Conservation (phyloP, 2,797 vertebrate species). For the Huso huso region DNA sequence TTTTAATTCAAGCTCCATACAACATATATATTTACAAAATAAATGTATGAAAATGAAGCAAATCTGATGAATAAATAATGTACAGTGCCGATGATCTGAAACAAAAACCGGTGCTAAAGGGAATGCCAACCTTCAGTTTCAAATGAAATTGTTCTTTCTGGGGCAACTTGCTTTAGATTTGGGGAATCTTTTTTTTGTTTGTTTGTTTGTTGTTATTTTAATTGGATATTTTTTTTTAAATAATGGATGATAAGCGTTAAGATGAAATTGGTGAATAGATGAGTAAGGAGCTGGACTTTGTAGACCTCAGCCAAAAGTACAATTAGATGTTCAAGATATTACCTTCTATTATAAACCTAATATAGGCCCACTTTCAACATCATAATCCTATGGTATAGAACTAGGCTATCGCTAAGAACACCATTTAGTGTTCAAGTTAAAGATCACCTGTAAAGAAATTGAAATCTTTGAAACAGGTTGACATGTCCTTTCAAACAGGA, state of each 20-base stretch:
- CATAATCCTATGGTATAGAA: slow-evolving; percentile 37
- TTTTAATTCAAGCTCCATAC: slow-evolving; percentile 96
- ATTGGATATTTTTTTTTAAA: slow-evolving; percentile 32
- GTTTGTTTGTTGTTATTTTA: neutral
- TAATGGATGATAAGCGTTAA: slow-evolving; percentile 54
- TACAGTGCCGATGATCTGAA: slow-evolving; percentile 76
- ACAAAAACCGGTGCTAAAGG: slow-evolving; percentile 34
- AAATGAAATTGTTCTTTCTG: slow-evolving; percentile 41
- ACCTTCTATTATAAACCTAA: slow-evolving; percentile 62
- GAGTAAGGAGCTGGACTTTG: slow-evolving; percentile 32
- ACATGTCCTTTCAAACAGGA: slow-evolving; percentile 45
- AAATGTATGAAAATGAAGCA: slow-evolving; percentile 85
- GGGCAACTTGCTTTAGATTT: slow-evolving; percentile 39
- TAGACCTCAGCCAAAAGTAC: slow-evolving; percentile 42
- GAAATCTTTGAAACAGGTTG: slow-evolving; percentile 35
- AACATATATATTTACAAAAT: slow-evolving; percentile 98
- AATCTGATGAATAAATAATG: slow-evolving; percentile 71
- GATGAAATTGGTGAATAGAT: slow-evolving; percentile 41
- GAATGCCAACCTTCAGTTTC: slow-evolving; percentile 24
- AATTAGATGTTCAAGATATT: slow-evolving; percentile 43
- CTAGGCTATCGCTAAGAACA: slow-evolving; percentile 36
- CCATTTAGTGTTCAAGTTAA: slow-evolving; percentile 28
- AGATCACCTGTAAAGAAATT: slow-evolving; percentile 37
- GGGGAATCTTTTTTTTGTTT: slow-evolving; percentile 32
- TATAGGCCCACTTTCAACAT: slow-evolving; percentile 26